Evolutionary conservation across 2,113 vertebrate genomes (phyloP).

Genomic region (Rousettus leschenaultii): DNA sequence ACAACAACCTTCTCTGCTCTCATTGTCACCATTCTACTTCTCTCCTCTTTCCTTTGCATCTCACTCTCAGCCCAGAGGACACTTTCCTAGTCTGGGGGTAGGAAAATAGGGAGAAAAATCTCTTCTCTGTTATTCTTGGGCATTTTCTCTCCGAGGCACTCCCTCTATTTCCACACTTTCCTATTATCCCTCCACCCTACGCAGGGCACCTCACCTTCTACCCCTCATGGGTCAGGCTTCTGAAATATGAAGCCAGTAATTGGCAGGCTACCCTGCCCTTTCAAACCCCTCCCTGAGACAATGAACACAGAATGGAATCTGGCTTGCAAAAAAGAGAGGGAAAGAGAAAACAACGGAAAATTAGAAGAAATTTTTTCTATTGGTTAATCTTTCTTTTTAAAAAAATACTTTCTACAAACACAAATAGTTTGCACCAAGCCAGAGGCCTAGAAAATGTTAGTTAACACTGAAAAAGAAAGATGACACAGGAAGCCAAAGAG

Average conservation of each 20-base stretch:
- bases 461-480: background rate
- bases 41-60: background rate
- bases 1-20: background rate
- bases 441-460: background rate
- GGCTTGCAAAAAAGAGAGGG: background rate
- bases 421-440: background rate
- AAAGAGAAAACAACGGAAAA: background rate
- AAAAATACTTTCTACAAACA: background rate
- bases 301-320: background rate
- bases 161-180: background rate
- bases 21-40: background rate
- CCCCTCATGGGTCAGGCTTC: background rate
- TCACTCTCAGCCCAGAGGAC: background rate
- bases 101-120: background rate
- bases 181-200: background rate
- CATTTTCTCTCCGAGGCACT: background rate
- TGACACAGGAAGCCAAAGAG: background rate
- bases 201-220: background rate
- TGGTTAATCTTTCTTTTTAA: background rate
- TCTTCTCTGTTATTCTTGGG: background rate
- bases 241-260: background rate
- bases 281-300: background rate
- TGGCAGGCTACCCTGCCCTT: background rate
- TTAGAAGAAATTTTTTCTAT: background rate
- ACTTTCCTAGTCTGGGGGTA: background rate